Conservation (phyloP, 2,888 invertebrate species). For the Masnerella sp. region DNA sequence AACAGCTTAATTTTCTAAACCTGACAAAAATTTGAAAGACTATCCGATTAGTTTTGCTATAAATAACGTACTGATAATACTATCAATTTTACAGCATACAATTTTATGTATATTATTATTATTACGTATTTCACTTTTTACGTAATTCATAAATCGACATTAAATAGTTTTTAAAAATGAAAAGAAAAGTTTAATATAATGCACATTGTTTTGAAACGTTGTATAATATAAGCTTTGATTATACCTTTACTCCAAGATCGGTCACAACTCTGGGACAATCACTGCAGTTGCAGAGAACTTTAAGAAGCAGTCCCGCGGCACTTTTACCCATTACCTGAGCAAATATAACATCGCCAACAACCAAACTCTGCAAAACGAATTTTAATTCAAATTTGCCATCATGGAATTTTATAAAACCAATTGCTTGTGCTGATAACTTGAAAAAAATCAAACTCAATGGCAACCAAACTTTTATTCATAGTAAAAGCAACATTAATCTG, state of each 20-base stretch:
- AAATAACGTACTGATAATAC: too few relatives aligned
- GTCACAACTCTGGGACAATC: conserved; percentile 88
- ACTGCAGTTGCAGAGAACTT: conserved; percentile 90
- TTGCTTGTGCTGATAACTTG: conserved; percentile 17
- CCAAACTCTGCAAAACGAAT: conserved; percentile 70
- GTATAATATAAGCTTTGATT: background rate
- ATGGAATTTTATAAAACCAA: background rate
- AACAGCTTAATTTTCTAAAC: too few relatives aligned
- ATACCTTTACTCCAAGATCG: conserved; percentile 90
- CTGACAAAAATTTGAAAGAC: too few relatives aligned
- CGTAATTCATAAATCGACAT: too few relatives aligned
- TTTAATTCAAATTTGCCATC: conserved; percentile 38
- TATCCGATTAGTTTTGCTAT: too few relatives aligned
- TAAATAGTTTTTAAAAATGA: too few relatives aligned
- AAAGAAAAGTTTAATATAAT: background rate
- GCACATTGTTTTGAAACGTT: background rate
- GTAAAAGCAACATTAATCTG: conserved; percentile 34
- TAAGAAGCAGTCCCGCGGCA: conserved; percentile 86
- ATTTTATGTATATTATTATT: too few relatives aligned
- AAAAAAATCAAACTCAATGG: conserved; percentile 36
- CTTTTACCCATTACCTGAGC: conserved; percentile 88
- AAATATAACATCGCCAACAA: conserved; percentile 86
- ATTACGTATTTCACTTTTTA: too few relatives aligned
- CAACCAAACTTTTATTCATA: conserved; percentile 13
- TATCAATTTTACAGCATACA: too few relatives aligned